Evolutionary conservation across 37 sponge, comb jelly and placozoan genomes (phyloP).

Genomic region (Ephydatia muelleri): DNA sequence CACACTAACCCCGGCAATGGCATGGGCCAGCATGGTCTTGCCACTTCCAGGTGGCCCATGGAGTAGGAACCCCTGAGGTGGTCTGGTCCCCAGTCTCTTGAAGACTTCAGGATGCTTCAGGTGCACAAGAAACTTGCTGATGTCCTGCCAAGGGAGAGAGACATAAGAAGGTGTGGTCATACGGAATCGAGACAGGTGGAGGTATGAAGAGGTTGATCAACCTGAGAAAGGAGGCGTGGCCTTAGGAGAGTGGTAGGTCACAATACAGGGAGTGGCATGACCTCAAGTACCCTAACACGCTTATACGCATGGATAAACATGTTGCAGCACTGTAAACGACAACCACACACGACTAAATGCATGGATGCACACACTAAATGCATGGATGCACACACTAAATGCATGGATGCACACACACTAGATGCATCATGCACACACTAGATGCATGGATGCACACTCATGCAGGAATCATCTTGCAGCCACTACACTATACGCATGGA

Average conservation of each 20-base stretch:
- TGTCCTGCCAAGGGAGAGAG: constrained; percentile 44
- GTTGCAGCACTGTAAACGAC: too few relatives aligned
- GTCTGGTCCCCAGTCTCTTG: constrained; percentile 69
- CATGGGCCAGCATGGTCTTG: constrained; percentile 94
- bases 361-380: too few relatives aligned
- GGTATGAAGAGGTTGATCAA: neutral
- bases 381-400: too few relatives aligned
- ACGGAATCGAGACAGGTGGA: neutral
- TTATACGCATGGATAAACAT: too few relatives aligned
- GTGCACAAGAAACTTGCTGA: constrained; percentile 81
- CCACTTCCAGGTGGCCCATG: constrained; percentile 99
- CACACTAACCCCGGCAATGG: constrained; percentile 86
- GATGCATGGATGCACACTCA: too few relatives aligned
- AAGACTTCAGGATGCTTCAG: constrained; percentile 88
- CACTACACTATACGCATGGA: too few relatives aligned
- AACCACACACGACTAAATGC: too few relatives aligned
- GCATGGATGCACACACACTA: too few relatives aligned
- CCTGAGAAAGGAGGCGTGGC: neutral
- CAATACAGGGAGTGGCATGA: neutral
- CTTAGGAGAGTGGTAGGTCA: neutral
- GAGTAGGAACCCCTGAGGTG: constrained; percentile 90
- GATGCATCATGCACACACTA: too few relatives aligned
- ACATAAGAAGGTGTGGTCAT: neutral
- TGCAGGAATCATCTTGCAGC: too few relatives aligned
- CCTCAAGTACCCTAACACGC: too few relatives aligned